Conservation (phyloP, 2,113 vertebrate genomes). For the Peromyscus maniculatus region DNA sequence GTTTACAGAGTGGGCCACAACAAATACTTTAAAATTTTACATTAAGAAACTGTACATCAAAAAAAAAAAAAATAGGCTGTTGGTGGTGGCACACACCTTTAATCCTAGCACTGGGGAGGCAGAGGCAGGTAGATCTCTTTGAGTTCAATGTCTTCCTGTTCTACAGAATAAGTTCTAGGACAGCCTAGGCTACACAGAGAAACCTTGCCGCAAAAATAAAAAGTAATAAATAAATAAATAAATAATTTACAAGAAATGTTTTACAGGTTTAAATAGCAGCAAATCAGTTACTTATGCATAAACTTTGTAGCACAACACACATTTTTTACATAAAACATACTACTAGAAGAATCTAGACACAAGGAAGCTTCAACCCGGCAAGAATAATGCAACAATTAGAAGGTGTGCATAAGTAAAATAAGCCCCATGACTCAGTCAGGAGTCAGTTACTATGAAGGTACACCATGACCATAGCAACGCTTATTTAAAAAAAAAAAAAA, state of each 20-base stretch:
- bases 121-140: background rate
- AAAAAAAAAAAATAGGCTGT: background rate
- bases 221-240: background rate
- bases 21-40: conserved; percentile 57
- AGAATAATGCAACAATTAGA: conserved; percentile 69
- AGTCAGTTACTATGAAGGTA: background rate
- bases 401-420: conserved; percentile 71
- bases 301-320: conserved; percentile 81
- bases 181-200: background rate
- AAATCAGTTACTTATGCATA: conserved; percentile 80
- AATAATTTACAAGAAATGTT: conserved; percentile 86
- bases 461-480: background rate
- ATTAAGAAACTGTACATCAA: conserved; percentile 84
- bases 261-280: conserved; percentile 83
- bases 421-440: background rate
- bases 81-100: background rate
- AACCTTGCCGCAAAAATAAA: background rate
- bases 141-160: background rate
- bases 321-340: conserved; percentile 84
- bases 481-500: background rate
- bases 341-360: conserved; percentile 81
- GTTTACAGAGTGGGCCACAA: conserved; percentile 78
- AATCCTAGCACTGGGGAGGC: background rate
- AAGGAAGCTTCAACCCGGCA: conserved; percentile 77
- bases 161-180: background rate